A percentile compares a stretch with the other conserved stretches of the same genome.
phyloP scores from a whole-genome alignment of 1,140 invertebrate genomes.

The Bombus polaris region DNA sequence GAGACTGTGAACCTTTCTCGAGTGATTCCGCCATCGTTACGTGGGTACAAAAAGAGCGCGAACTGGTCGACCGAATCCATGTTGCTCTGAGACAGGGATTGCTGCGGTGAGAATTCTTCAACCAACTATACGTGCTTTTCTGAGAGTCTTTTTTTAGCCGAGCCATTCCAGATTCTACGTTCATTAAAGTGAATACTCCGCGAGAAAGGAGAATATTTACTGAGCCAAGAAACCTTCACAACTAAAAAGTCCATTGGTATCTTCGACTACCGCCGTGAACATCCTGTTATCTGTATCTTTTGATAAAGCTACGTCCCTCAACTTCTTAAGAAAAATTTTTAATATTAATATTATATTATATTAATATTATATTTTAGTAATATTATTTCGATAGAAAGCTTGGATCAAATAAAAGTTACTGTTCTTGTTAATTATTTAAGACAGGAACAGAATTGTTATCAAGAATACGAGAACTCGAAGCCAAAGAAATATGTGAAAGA shows the following conservation, averaged over 20 bases:
- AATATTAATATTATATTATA: neutral
- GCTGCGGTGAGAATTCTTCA: slow-evolving; percentile 9
- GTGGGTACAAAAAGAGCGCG: neutral
- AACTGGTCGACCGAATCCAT: slow-evolving; percentile 3
- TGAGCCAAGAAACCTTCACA: too few species aligned
- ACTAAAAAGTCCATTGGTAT: neutral
- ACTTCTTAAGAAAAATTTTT: too few species aligned
- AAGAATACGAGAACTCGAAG: neutral
- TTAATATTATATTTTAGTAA: neutral
- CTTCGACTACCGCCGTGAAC: neutral
- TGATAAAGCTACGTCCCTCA: too few species aligned
- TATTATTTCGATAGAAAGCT: neutral
- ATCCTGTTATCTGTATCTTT: too few species aligned
- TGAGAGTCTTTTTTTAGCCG: slow-evolving; percentile 14
- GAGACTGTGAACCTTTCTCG: slow-evolving; percentile 68
- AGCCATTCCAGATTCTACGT: slow-evolving; percentile 4
- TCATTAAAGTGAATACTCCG: neutral
- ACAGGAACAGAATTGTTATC: neutral
- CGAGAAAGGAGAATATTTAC: neutral
- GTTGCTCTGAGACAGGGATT: slow-evolving; percentile 17
- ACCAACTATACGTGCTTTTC: slow-evolving; percentile 9
- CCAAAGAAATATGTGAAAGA: neutral
- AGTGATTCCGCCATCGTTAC: slow-evolving; percentile 47
- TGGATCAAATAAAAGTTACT: neutral
- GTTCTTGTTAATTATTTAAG: neutral